Evolutionary conservation across 1,140 invertebrate species (phyloP), one percentile per base, ranked within the genome.

Genomic region (Drosophila rhopaloa): DNA sequence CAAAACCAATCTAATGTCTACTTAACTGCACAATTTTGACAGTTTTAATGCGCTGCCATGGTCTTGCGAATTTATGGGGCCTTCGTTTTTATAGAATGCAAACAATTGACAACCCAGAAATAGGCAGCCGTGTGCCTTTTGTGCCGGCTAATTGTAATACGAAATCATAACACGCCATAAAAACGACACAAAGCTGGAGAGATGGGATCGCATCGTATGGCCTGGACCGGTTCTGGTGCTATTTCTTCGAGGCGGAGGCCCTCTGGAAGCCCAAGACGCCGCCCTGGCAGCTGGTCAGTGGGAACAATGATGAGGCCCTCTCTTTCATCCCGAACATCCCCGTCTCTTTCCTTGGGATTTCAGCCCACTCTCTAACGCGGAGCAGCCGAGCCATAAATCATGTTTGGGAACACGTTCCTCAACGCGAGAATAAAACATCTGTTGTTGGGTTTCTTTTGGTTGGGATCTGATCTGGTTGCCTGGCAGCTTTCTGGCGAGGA

Each of bases 101-200:
- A 58, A 76, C 73, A 58, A 84, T 84, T 62, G 59, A 58, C 54
- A 67, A 47, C 53, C 46, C 67, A 51, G 50, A 66, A 81, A 61
- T 79, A 76, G 80, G 80, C 76, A 76, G 72, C 74, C 65, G 65
- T 71, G 41, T 80, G 84, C 84, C 83, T 88, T 88, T 88, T 88
- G 83, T 88, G 73, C 43, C 53, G 56, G 84, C 84, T 88, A 88
- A 88, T 88, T 88, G 84, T 88, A 88, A 88, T 77, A 80, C 83
- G 83, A 80, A 89, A 88, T 88, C 83, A 88, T 88, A 88, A 88
- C 83, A 88, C 83, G 83, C 84, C 83, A 88, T 88, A 83, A 88
- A 85, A 88, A 83, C 62, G 80, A 89, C 76, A 88, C 76, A 88
- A 77, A 70, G 60, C 60, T 55, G 59, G 29, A 58, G 47, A 88